Evolutionary conservation across 92 coral and sea anemone species (phyloP).

Genomic region (Hydrozoanthus gracilis): DNA sequence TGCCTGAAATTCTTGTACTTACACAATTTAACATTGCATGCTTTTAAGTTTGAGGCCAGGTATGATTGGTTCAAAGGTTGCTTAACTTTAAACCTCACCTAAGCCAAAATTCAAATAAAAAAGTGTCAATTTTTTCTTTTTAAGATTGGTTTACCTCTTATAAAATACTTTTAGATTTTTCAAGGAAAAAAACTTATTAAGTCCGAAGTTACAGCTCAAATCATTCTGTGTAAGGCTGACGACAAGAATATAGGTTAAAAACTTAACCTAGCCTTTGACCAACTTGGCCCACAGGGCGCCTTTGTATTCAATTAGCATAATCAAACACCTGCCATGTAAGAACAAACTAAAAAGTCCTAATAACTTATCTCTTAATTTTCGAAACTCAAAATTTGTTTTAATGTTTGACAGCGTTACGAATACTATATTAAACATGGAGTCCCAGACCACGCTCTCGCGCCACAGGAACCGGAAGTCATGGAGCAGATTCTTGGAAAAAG

Average conservation of each 20-base stretch:
- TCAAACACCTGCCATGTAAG: background rate
- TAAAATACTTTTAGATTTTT: too few species aligned
- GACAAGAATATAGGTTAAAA: too few species aligned
- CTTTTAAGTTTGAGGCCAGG: background rate
- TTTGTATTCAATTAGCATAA: too few species aligned
- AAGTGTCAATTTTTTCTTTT: too few species aligned
- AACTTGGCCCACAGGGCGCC: too few species aligned
- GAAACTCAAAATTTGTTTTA: background rate
- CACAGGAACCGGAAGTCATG: slow-evolving; percentile 86
- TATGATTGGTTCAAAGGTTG: background rate
- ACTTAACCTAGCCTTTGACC: too few species aligned
- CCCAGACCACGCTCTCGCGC: slow-evolving; percentile 83
- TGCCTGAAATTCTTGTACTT: background rate
- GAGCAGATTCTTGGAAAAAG: slow-evolving; percentile 81
- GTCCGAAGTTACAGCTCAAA: too few species aligned
- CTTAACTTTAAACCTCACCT: background rate
- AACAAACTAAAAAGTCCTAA: background rate
- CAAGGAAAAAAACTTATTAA: too few species aligned
- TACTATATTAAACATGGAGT: slow-evolving; percentile 92
- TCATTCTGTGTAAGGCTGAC: too few species aligned
- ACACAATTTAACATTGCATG: background rate
- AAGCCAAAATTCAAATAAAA: too few species aligned
- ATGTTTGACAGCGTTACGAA: slow-evolving; percentile 74
- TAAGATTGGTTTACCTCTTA: too few species aligned
- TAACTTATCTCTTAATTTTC: background rate